Percentiles rank a stretch among this genome's conserved stretches.
These are phyloP conservation scores for Sarcophaga peregrina DNA, from an alignment of 1,140 invertebrate species.

Conservation along the genomic window DNA sequence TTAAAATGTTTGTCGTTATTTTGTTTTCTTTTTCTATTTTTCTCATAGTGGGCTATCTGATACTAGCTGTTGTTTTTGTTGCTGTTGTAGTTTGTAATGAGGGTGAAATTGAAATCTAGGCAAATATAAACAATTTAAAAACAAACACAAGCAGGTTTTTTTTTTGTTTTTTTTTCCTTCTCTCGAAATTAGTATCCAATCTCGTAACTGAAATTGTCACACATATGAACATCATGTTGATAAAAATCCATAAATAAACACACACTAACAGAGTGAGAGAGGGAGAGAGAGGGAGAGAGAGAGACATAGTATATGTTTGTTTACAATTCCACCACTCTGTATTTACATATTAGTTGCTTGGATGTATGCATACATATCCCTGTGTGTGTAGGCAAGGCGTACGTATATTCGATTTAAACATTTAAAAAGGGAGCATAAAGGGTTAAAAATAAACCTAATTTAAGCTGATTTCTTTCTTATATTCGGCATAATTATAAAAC, in stretches of 20 bases:
- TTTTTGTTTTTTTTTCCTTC: neutral
- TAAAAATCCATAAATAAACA: slow-evolving; percentile 2
- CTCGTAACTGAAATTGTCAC: slow-evolving; percentile 8
- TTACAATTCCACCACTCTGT: too few relatives aligned
- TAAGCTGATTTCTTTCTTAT: too few relatives aligned
- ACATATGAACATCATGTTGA: neutral
- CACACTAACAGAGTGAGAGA: neutral
- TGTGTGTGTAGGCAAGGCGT: too few relatives aligned
- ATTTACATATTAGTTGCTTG: too few relatives aligned
- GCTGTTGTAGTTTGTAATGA: slow-evolving; percentile 41
- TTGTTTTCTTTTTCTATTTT: neutral
- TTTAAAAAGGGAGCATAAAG: too few relatives aligned
- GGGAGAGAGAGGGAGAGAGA: too few relatives aligned
- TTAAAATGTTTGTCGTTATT: slow-evolving; percentile 15
- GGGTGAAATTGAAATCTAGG: slow-evolving; percentile 46
- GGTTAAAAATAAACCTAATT: too few relatives aligned
- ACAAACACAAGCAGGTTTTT: slow-evolving; percentile 33
- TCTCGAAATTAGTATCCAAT: slow-evolving; percentile 22
- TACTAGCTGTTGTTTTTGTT: neutral
- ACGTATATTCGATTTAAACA: too few relatives aligned
- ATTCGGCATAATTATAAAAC: too few relatives aligned
- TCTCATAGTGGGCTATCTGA: too few relatives aligned
- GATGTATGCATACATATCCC: too few relatives aligned
- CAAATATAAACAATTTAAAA: slow-evolving; percentile 43
- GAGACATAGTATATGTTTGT: too few relatives aligned